Evolutionary conservation across 2,113 vertebrate species (phyloP).

Genomic region (Lepisosteus oculatus): DNA sequence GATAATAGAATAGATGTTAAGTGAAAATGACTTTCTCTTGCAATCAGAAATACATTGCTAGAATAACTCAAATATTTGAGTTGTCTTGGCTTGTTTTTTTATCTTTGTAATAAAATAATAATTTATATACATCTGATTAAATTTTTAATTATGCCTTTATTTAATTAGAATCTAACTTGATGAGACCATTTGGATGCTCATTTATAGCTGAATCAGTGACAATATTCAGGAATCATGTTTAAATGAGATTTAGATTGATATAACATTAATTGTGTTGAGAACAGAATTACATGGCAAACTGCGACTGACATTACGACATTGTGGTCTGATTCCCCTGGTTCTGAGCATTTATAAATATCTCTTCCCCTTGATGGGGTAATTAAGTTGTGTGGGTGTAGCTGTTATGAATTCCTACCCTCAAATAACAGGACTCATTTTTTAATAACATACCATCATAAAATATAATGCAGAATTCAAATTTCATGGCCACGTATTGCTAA

Average conservation of each 20-base stretch:
- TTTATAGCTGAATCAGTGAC: conserved; percentile 9
- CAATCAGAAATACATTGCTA: too few species aligned
- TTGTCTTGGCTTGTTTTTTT: too few species aligned
- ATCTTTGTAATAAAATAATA: conserved; percentile 15
- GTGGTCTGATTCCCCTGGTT: conserved; percentile 8
- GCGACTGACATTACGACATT: conserved; percentile 15
- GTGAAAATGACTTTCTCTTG: background rate
- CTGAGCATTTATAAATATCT: conserved; percentile 20
- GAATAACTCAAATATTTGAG: too few species aligned
- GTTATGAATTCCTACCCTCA: conserved; percentile 17
- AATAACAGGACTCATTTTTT: conserved; percentile 26
- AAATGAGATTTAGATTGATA: conserved; percentile 20
- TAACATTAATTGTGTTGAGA: conserved; percentile 18
- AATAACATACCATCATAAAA: conserved; percentile 20
- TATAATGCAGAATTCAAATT: conserved; percentile 17
- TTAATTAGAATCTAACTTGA: conserved; percentile 17
- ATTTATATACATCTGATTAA: conserved; percentile 24
- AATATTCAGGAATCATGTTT: conserved; percentile 20
- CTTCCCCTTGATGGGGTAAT: conserved; percentile 20
- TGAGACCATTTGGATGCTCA: background rate
- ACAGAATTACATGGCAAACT: conserved; percentile 16
- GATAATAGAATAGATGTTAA: conserved; percentile 18
- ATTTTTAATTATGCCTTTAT: conserved; percentile 26
- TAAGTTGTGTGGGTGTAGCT: conserved; percentile 18
- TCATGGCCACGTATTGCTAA: conserved; percentile 14